phyloP scores from a whole-genome alignment of 1,140 invertebrate species.

The Scaptomyza montana region DNA sequence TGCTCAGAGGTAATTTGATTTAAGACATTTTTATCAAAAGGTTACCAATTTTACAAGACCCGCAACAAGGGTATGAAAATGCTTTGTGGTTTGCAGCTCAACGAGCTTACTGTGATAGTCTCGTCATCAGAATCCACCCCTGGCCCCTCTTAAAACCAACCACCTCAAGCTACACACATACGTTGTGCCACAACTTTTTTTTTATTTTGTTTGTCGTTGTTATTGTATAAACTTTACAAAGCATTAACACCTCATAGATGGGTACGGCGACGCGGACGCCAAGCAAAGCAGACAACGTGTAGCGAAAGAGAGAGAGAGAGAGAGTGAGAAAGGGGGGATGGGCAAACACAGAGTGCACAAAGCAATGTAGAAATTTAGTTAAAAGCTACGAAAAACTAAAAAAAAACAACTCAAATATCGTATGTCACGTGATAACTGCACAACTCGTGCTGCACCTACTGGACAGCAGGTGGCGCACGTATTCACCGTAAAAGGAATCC shows the following conservation, averaged over 20 bases:
- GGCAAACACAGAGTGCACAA: slow-evolving; percentile 25
- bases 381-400: slow-evolving; percentile 38
- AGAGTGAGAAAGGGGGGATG: neutral
- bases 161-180: slow-evolving; percentile 8
- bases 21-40: neutral
- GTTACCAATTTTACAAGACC: slow-evolving; percentile 32
- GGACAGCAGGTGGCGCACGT: slow-evolving; percentile 41
- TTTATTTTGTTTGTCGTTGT: slow-evolving; percentile 23
- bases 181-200: slow-evolving; percentile 44
- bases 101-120: slow-evolving; percentile 44
- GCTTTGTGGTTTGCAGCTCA: slow-evolving; percentile 68
- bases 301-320: neutral
- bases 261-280: slow-evolving; percentile 16
- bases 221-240: slow-evolving; percentile 66
- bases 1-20: no score
- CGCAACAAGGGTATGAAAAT: slow-evolving; percentile 58
- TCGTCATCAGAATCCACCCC: slow-evolving; percentile 1
- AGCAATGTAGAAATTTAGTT: slow-evolving; percentile 53
- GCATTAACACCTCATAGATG: slow-evolving; percentile 73
- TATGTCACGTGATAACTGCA: slow-evolving; percentile 42
- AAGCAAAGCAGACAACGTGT: slow-evolving; percentile 34
- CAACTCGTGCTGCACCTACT: slow-evolving; percentile 9
- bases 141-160: no score
- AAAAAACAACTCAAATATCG: slow-evolving; percentile 48
- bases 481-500: neutral